Evolutionary conservation across 30 jellyfish, hydroid and myxozoan species (phyloP), one percentile per base, ranked within the genome.

Genomic region (Hydra vulgaris): DNA sequence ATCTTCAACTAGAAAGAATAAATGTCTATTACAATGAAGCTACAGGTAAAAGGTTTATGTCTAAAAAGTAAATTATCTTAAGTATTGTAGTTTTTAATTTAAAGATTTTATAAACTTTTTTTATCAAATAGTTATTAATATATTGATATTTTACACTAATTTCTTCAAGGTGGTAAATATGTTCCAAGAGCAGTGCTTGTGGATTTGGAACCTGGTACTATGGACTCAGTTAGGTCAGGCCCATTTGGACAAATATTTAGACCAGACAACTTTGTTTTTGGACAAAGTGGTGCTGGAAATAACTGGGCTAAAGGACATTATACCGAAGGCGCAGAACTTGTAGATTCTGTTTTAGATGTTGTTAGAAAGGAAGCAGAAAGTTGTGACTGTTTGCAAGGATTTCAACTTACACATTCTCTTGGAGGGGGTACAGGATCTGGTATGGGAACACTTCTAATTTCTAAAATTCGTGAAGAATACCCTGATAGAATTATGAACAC

Each of bases 341-440:
- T 84, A 21, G 97, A 88, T 53, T 76, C 80, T 26, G 79, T 88
- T 16, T 77, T 94, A 72, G 99, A 94, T 74, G 81, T 85, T 0
- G 85, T 85, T 21, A 95, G 99, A 76, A 87, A 82, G 66, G 99
- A 94, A 78, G 95, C 92, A 18, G 99, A 94, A 71, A 21, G 86
- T 8, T 88, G 97, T 27, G 97, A 94, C 85, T 88, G 99, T 27
- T 54, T 94, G 70, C 99, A 94, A 81, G 99, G 96, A 23, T 94
- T 94, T 83, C 95, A 87, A 82, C 71, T 94, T 68, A 75, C 83
- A 25, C 99, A 94, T 25, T 94, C 99, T 8, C 89, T 88, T n/a
- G 99, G 99, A 0, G 99, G 99, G 7, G 99, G 99, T 0, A 94
- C 99, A 0, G 99, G 99, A 40, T 94, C 99, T 16, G 99, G 99